Base-by-base conservation (phyloP, 2,888 invertebrate genomes). In the Drosophila austrosaltans region DNA sequence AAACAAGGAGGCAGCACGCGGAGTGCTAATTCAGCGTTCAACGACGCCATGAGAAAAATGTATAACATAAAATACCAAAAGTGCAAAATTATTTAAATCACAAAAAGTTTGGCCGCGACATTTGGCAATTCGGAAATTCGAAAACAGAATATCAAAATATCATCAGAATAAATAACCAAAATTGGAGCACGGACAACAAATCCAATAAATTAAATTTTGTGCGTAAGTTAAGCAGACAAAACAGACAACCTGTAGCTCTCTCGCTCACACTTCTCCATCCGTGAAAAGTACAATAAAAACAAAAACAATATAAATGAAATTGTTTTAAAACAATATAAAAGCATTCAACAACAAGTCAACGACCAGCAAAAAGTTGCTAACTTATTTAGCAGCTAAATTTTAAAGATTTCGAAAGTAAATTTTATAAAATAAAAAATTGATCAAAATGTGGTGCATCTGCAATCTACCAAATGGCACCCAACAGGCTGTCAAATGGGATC, bases 361-460 rank as follows among this genome's bases (percentile, higher is more conserved):
- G 48, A 48, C 44, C 44, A 8, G 20, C n/a, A 22, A 48, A 8
- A 8, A 48, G 48, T 48, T 48, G 48, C 48, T 69, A 72, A 74
- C 53, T 39, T 65, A 71, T 71, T 44, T 25, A 68, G 53, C 53
- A n/a, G 16, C 12, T n/a, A 32, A 36, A 60, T 30, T 54, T 20
- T 5, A 30, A 63, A 25, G 42, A 48, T 16, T 57, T 28, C 5
- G 54, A 36, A 32, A 8, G 6, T 53, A 68, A 39, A 44, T 32
- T 22, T 16, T 61, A 54, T 20, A 54, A 53, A 53, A 22, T 2
- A 53, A 53, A 64, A 42, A 54, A 44, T 25, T 12, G 66, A 73
- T 58, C 62, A 87, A 93, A 91, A 95, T 96, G 96, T 95, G 96
- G 96, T 97, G 97, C 94, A 95, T 97, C 93, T 95, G 97, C 82